Evolutionary conservation across 2,888 invertebrate genomes (phyloP).

Genomic region (Protophormia terraenovae): DNA sequence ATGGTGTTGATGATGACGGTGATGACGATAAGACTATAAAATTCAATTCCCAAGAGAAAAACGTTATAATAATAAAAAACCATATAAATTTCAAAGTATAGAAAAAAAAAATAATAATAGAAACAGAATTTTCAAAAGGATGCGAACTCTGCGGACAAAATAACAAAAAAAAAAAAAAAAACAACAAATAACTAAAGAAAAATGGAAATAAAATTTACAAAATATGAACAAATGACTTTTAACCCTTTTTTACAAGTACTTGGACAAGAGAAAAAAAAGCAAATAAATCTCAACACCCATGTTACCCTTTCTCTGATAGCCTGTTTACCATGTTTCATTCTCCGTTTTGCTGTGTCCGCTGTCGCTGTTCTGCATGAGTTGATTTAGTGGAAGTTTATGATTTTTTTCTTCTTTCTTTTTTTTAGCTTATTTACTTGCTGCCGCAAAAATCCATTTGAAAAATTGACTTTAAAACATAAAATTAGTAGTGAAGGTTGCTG

Average conservation of each 20-base stretch:
- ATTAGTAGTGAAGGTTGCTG: conserved; percentile 42
- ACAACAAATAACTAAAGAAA: not conserved
- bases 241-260: conserved; percentile 51
- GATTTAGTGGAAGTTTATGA: conserved; percentile 41
- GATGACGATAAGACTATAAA: conserved; percentile 55
- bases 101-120: conserved; percentile 3
- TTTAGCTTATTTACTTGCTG: conserved; percentile 44
- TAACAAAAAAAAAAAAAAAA: not conserved
- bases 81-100: conserved; percentile 20
- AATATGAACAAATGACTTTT: conserved; percentile 42
- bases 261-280: not conserved
- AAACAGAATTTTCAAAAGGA: conserved; percentile 23
- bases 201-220: conserved; percentile 16
- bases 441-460: conserved; percentile 58
- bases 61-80: conserved; percentile 34
- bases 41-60: conserved; percentile 51
- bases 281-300: conserved; percentile 11
- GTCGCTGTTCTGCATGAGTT: conserved; percentile 40
- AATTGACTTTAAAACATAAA: conserved; percentile 57
- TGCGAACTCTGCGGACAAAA: conserved; percentile 44
- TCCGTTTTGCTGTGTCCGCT: conserved; percentile 24
- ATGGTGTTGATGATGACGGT: conserved; percentile 57
- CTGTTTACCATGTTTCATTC: conserved; percentile 1
- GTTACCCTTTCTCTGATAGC: not conserved
- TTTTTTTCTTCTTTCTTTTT: not conserved